These are phyloP conservation scores for Nematostella vectensis DNA, from an alignment of 92 coral and sea anemone species.

Conservation along the genomic window DNA sequence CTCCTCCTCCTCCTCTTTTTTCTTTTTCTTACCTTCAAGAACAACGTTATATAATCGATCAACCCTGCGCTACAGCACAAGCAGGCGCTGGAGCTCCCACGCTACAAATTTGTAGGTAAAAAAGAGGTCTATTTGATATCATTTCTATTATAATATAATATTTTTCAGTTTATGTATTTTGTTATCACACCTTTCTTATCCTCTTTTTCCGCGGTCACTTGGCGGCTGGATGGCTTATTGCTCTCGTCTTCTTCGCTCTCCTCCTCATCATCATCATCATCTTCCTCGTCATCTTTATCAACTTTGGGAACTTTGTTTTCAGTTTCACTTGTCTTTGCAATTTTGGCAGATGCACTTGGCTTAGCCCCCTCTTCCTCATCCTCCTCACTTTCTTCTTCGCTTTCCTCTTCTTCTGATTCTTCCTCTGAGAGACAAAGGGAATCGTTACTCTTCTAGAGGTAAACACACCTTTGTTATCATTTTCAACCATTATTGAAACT, in stretches of 20 bases:
- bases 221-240: no score
- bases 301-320: slow-evolving; percentile 19
- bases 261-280: slow-evolving; percentile 20
- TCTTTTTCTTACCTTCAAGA: slow-evolving; percentile 4
- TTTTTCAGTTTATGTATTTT: no score
- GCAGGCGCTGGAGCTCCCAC: no score
- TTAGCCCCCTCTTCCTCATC: slow-evolving; percentile 7
- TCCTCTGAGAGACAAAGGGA: slow-evolving; percentile 51
- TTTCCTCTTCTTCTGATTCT: slow-evolving; percentile 61
- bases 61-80: no score
- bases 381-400: slow-evolving; percentile 18
- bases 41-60: no score
- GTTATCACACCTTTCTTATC: not conserved
- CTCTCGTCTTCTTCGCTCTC: slow-evolving; percentile 5
- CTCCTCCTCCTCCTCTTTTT: slow-evolving; percentile 10
- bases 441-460: no score
- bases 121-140: no score
- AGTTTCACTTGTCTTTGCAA: no score
- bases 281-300: slow-evolving; percentile 35
- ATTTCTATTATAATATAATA: no score
- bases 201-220: not conserved
- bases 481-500: no score
- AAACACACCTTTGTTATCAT: no score
- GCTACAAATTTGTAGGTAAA: no score
- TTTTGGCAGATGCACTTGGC: not conserved